phyloP scores from a whole-genome alignment of 2,113 vertebrate species.

The Oryzias celebensis region DNA sequence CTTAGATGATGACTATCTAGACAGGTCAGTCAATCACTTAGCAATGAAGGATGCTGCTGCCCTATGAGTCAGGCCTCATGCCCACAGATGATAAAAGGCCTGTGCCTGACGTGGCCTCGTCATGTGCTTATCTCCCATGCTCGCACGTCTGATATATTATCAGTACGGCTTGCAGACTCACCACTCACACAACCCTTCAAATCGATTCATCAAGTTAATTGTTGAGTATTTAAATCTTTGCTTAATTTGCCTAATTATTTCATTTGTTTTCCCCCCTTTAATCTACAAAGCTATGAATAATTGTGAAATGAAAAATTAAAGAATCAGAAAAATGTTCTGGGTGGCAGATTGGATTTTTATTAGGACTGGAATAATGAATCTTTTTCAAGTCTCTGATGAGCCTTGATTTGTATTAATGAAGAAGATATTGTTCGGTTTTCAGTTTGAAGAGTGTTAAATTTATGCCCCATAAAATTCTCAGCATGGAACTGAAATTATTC shows the following conservation, averaged over 20 bases:
- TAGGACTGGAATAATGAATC: conserved; percentile 40
- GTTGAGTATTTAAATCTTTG: conserved; percentile 57
- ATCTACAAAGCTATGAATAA: conserved; percentile 67
- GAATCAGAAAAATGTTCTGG: conserved; percentile 47
- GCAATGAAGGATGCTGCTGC: conserved; percentile 50
- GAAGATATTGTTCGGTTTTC: conserved; percentile 37
- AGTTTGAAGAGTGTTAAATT: conserved; percentile 35
- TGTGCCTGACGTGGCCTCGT: conserved; percentile 10
- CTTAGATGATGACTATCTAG: conserved; percentile 58
- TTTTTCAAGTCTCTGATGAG: conserved; percentile 43
- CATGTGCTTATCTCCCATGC: conserved; percentile 30
- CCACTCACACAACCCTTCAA: conserved; percentile 14
- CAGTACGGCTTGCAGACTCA: conserved; percentile 10
- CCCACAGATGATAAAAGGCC: conserved; percentile 34
- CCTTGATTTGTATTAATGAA: conserved; percentile 56
- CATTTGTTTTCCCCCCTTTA: conserved; percentile 54
- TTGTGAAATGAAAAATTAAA: conserved; percentile 62
- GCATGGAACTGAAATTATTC: conserved; percentile 42
- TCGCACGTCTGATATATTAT: conserved; percentile 24
- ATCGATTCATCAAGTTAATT: conserved; percentile 36
- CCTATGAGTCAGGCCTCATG: conserved; percentile 34
- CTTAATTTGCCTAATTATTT: conserved; percentile 66
- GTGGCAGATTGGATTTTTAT: conserved; percentile 58
- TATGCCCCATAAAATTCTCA: conserved; percentile 26
- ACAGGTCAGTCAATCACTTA: conserved; percentile 43